Conservation (phyloP, 2,797 vertebrate genomes). For the Chromis chromis region DNA sequence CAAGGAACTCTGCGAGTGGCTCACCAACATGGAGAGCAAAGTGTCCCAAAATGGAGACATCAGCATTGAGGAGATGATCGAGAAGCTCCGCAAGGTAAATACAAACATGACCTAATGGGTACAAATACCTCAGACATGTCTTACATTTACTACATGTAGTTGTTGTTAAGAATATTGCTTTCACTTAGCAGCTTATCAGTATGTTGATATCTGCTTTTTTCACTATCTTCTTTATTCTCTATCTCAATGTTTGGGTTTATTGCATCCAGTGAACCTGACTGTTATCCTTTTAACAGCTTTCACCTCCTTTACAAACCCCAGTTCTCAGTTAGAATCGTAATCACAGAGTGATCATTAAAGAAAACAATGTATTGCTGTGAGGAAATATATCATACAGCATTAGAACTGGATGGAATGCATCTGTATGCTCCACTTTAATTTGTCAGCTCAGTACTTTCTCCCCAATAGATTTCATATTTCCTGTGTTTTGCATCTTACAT, state of each 20-base stretch:
- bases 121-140: background rate
- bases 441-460: background rate
- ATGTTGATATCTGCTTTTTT: background rate
- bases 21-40: conserved; percentile 97
- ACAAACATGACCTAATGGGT: background rate
- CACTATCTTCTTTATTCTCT: background rate
- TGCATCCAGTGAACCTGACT: too few species aligned
- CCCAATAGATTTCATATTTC: background rate
- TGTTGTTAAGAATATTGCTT: too few species aligned
- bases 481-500: background rate
- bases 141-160: background rate
- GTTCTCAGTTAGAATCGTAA: too few species aligned
- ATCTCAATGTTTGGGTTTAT: too few species aligned
- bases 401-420: background rate
- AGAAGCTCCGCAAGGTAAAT: conserved; percentile 95
- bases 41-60: conserved; percentile 97
- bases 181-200: too few species aligned
- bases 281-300: too few species aligned
- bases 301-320: too few species aligned
- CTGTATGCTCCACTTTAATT: background rate
- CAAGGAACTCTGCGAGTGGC: conserved; percentile 98
- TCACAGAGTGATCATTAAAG: too few species aligned
- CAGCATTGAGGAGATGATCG: conserved; percentile 99
- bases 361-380: too few species aligned
- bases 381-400: too few species aligned